A percentile compares a stretch with the other conserved stretches of the same genome.
Evolutionary conservation across 2,113 vertebrate species (phyloP).

Genomic region (Progne subis): DNA sequence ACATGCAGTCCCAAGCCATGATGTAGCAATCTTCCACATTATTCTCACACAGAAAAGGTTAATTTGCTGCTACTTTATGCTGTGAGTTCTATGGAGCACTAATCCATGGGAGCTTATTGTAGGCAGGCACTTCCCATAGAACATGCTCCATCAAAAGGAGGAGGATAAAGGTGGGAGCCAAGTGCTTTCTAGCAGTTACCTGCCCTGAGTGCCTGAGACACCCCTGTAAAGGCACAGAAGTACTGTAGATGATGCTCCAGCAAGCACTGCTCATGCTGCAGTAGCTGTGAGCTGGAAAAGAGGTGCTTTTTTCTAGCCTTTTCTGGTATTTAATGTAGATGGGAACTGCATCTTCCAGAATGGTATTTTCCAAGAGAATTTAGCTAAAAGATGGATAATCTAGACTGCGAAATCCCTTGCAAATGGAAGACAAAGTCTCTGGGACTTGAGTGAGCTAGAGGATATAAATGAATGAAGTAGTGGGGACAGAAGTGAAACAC

Average conservation of each 20-base stretch:
- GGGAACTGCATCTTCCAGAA: neutral
- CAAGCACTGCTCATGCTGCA: neutral
- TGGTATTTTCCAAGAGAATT: neutral
- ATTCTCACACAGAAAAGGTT: neutral
- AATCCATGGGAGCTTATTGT: neutral
- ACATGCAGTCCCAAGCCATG: neutral
- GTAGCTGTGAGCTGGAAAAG: neutral
- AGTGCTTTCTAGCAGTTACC: neutral
- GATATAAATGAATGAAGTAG: slow-evolving; percentile 48
- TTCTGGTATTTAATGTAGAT: neutral
- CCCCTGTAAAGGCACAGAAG: neutral
- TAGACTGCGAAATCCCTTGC: neutral
- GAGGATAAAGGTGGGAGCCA: neutral
- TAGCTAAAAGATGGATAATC: neutral
- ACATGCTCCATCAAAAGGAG: neutral
- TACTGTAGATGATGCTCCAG: neutral
- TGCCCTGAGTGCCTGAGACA: neutral
- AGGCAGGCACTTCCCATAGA: neutral
- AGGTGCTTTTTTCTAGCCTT: neutral
- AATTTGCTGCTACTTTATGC: neutral
- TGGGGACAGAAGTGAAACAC: slow-evolving; percentile 39
- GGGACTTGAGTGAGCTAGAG: neutral
- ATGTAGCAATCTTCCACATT: neutral
- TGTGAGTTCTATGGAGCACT: neutral
- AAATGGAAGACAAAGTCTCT: neutral